Evolutionary conservation across 2,113 vertebrate species (phyloP).

Genomic region (Bostrychus sinensis): DNA sequence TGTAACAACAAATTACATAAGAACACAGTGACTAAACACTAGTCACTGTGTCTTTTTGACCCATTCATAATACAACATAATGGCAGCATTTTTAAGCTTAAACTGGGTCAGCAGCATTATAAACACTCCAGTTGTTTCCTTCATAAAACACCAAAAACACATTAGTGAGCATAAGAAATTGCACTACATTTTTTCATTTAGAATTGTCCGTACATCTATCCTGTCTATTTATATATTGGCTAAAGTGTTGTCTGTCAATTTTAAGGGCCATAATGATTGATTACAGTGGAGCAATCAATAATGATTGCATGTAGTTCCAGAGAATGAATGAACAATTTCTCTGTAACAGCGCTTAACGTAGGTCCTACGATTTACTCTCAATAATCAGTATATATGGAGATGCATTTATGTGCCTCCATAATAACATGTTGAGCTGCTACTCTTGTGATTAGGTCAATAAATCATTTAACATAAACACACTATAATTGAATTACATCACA

Average conservation of each 20-base stretch:
- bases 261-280: too few species aligned
- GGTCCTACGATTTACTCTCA: neutral
- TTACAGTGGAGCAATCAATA: too few species aligned
- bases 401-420: neutral
- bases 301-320: too few species aligned
- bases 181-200: too few species aligned
- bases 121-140: neutral
- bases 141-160: neutral
- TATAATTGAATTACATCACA: neutral
- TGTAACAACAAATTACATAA: constrained; percentile 5
- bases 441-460: neutral
- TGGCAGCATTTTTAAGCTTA: neutral
- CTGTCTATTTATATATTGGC: too few species aligned
- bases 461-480: neutral
- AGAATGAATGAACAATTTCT: too few species aligned
- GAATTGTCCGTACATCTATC: too few species aligned
- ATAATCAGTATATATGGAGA: neutral
- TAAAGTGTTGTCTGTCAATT: too few species aligned
- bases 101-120: neutral
- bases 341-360: too few species aligned
- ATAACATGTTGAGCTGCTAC: neutral
- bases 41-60: constrained; percentile 4
- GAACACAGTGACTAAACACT: too few species aligned
- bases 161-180: too few species aligned
- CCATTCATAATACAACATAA: neutral